Evolutionary conservation across 2,888 invertebrate species (phyloP), one percentile per base, ranked within the genome.

Genomic region (Idaea aversata): DNA sequence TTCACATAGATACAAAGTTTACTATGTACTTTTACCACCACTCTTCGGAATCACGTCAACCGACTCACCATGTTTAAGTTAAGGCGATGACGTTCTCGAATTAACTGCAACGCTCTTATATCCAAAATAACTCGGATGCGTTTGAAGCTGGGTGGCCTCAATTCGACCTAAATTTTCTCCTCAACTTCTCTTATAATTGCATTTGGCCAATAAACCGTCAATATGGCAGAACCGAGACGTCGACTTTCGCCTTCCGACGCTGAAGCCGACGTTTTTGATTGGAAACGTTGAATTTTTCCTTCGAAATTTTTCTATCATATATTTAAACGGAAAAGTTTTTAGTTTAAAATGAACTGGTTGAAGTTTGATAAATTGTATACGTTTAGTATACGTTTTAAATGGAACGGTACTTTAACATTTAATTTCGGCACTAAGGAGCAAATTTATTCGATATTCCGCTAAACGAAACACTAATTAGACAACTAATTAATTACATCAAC

Each of bases 61-160:
- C 71, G 65, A 66, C 13, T 47, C 69, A 25, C 71, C 71, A 73
- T 69, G 72, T 72, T 71, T 78, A 75, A 81, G 75, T 80, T 79
- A 76, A 70, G 63, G 65, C 68, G 76, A 73, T 78, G 75, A 76
- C 73, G 76, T 75, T 70, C 68, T 64, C 68, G 67, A 75, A 77
- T 77, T 77, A 76, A 72, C 73, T 64, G 66, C 65, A 74, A 72
- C 70, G 69, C 71, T 65, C 65, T 66, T 66, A 63, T 64, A 73
- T 67, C 70, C 67, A 67, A 72, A 76, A 77, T 77, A 74, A 69
- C 75, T 72, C 64, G 3, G 25, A 25, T 25, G 25, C 25, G 25
- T 25, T 25, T 25, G 25, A 25, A 25, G 25, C 25, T 25, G 25
- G 25, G 25, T 3, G 25, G 25, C 47, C 36, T 36, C 6, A 36